Evolutionary conservation across 1,140 invertebrate genomes (phyloP), one percentile per base, ranked within the genome.

Genomic region (Nasonia giraulti): DNA sequence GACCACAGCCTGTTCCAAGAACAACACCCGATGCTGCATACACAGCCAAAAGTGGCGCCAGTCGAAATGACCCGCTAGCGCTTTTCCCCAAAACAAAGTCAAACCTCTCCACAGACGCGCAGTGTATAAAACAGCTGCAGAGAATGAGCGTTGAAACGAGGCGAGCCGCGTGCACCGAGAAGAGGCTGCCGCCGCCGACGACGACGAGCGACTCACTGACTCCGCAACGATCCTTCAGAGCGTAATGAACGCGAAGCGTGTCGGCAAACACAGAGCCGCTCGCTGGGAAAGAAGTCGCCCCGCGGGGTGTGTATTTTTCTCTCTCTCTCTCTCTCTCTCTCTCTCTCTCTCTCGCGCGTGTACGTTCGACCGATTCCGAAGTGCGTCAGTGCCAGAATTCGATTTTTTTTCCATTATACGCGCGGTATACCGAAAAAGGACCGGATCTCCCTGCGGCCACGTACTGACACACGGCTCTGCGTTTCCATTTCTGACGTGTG

Each of bases 211-310:
- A 91, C 87, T 91, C 90, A 92, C 84, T 93, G 91, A 90, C 86
- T 91, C 84, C 87, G 88, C 90, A 92, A 92, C 89, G 92, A 91
- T 92, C 91, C 91, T 93, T 91, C 88, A 92, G 86, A 89, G 90
- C 86, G 87, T 90, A 90, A 86, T 90, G 89, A 91, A 89, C 87
- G 87, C 87, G 88, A 89, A 88, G 85, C 89, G 89, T 92, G 91
- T 93, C 89, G 90, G 92, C 89, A 93, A 93, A 93, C 91, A 92
- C 68, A 27, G 88, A 92, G 89, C 89, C 92, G 89, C 80, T 89
- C 89, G 87, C 87, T 88, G 89, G 44, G 89, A 93, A 91, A 86
- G 88, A 87, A 87, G 86, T 83, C 17, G 1, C 87, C 87, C 85
- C 40, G 76, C 79, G 44, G 74, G 55, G 62, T 76, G 55, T 31